Evolutionary conservation across 2,113 vertebrate species (phyloP), one percentile per base, ranked within the genome.

Genomic region (Collichthys lucidus): DNA sequence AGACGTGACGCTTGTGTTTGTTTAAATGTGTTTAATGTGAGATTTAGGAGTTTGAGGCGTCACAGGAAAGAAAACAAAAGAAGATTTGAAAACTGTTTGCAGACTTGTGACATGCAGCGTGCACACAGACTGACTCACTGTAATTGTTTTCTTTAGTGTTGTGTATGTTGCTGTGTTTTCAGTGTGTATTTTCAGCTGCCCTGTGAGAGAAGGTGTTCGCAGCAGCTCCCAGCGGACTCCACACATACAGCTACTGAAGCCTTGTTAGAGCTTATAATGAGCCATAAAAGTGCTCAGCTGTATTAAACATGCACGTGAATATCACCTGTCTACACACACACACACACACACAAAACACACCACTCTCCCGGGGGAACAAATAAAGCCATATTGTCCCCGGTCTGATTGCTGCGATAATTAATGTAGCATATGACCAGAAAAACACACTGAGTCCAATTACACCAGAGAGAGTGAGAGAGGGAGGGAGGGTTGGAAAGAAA

Each of bases 321-420:
- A 81, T 90, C 81, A 90, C 89, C 89, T 90, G 85, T 79, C 68
- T 53, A 29, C 71, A 68, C 79, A 61, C 46, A 55, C 55, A 87
- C 64, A 62, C 55, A 72, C 66, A 26, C 77, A 78, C 74, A 69
- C 76, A 57, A 29, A 46, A 55, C 55, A 47, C 50, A 19, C 20
- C 0, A 0, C 29, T 63, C 78, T 86, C 92, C 82, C 85, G 1
- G 83, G 82, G 91, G 90, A 85, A 79, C 88, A 90, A 91, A 89
- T 89, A 90, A 89, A 90, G 88, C 87, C 91, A 91, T 92, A 92
- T 92, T 92, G 91, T 91, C 80, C 78, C 80, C 46, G 73, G 77
- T 82, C 89, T 91, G 86, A 91, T 86, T 90, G 87, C 91, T 85
- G 83, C 76, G 88, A 77, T 92, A 92, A 92, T 91, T 91, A 92